Evolutionary conservation across 2,888 invertebrate genomes (phyloP).

Genomic region (Cabera pusaria): DNA sequence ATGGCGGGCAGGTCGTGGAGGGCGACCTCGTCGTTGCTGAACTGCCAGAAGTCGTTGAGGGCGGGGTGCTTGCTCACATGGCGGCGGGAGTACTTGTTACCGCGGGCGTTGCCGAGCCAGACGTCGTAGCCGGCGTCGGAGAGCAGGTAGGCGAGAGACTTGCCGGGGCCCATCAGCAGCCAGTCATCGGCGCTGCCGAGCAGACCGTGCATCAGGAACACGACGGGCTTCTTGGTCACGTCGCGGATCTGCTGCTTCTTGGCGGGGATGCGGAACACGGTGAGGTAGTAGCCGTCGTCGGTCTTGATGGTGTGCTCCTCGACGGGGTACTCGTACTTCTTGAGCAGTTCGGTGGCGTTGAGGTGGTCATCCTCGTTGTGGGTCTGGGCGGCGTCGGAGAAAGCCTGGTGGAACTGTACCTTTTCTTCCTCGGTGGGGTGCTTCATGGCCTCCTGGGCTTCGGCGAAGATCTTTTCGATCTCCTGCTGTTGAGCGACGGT

Average conservation of each 20-base stretch:
- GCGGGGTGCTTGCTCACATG: constrained; percentile 66
- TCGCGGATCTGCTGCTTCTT: constrained; percentile 42
- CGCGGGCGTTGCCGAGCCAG: constrained; percentile 73
- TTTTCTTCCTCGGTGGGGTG: constrained; percentile 55
- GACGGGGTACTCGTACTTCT: constrained; percentile 58
- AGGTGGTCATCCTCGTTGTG: constrained; percentile 44
- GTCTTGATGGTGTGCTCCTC: constrained; percentile 67
- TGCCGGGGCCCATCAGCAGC: constrained; percentile 85
- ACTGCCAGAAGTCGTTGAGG: constrained; percentile 69
- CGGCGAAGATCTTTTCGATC: constrained; percentile 56
- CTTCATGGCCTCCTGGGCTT: constrained; percentile 58
- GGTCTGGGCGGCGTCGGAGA: constrained; percentile 37
- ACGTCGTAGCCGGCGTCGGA: constrained; percentile 71
- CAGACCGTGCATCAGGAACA: constrained; percentile 85
- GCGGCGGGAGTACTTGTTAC: constrained; percentile 63
- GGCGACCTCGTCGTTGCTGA: constrained; percentile 70
- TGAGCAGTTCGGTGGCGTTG: constrained; percentile 59
- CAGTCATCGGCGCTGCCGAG: constrained; percentile 87
- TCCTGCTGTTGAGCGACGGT: constrained; percentile 39
- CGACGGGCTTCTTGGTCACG: constrained; percentile 58
- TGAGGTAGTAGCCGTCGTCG: constrained; percentile 72
- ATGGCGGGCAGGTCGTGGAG: constrained; percentile 69
- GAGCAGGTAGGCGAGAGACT: constrained; percentile 68
- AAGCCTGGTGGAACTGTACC: constrained; percentile 50
- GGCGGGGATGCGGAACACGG: constrained; percentile 67